Conservation (phyloP, 2,113 vertebrate species). For the Climacteris rufus region DNA sequence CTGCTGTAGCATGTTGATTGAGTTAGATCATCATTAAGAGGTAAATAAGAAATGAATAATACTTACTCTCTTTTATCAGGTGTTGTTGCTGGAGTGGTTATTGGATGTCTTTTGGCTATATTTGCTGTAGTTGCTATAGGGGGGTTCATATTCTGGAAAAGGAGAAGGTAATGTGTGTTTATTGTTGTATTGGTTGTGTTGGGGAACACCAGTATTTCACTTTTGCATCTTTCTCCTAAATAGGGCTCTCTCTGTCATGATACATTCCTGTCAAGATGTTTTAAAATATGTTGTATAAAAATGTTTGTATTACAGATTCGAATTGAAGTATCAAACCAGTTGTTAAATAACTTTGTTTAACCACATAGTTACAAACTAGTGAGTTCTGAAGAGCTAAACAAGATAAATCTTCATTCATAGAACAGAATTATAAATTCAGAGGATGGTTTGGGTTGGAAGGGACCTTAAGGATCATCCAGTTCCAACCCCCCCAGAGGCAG, state of each 20-base stretch:
- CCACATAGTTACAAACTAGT: neutral
- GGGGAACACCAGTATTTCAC: neutral
- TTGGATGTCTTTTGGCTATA: slow-evolving; percentile 75
- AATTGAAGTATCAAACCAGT: neutral
- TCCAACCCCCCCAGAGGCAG: neutral
- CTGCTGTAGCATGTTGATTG: neutral
- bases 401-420: neutral
- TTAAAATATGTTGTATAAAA: neutral
- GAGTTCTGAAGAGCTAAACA: neutral
- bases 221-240: neutral
- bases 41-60: neutral
- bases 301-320: neutral
- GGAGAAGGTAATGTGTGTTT: slow-evolving; percentile 70
- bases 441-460: neutral
- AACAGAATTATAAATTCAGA: neutral
- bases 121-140: slow-evolving; percentile 67
- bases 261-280: neutral
- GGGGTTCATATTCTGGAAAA: slow-evolving; percentile 81
- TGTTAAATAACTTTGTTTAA: neutral
- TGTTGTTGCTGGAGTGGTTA: slow-evolving; percentile 68
- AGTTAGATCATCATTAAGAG: neutral
- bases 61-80: slow-evolving; percentile 47
- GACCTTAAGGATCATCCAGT: neutral
- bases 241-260: neutral
- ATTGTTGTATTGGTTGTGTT: neutral